A percentile compares a stretch with the other conserved stretches of the same genome.
These are phyloP conservation scores for Sisyra terminalis DNA, from an alignment of 2,888 invertebrate species.

Conservation along the genomic window DNA sequence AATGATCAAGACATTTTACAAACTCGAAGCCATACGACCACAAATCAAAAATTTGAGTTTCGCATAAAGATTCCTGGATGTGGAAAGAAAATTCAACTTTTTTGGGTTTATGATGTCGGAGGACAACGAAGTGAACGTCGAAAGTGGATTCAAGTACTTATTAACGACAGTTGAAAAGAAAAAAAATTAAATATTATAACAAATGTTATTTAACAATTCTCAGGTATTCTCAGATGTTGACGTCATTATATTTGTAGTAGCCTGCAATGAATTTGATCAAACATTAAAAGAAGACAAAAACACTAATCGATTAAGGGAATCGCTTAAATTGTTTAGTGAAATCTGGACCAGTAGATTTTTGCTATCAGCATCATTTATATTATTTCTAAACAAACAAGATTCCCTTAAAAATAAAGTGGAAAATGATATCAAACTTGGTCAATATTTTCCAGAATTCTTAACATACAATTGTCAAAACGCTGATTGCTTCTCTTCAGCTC, in stretches of 20 bases:
- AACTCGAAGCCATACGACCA: conserved; percentile 55
- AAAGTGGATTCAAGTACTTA: conserved; percentile 59
- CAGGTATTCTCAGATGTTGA: conserved; percentile 69
- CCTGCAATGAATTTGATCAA: conserved; percentile 68
- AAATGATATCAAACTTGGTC: conserved; percentile 42
- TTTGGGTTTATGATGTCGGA: conserved; percentile 74
- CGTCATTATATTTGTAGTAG: conserved; percentile 65
- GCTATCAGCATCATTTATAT: conserved; percentile 54
- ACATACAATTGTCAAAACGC: conserved; percentile 31
- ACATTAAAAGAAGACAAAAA: conserved; percentile 49
- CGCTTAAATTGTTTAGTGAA: conserved; percentile 53
- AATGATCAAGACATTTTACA: conserved; percentile 60
- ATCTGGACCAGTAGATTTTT: conserved; percentile 69
- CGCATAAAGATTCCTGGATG: conserved; percentile 51
- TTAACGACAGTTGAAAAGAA: too few relatives aligned
- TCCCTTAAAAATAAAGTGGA: conserved; percentile 51
- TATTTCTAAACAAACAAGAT: conserved; percentile 74
- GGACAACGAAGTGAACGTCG: conserved; percentile 67
- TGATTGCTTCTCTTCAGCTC: conserved; percentile 45
- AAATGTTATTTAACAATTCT: conserved; percentile 5
- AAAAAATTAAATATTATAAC: too few relatives aligned
- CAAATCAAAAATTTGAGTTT: conserved; percentile 61
- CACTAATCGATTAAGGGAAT: conserved; percentile 56
- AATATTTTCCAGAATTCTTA: conserved; percentile 48
- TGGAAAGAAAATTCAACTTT: conserved; percentile 52